phyloP scores from a whole-genome alignment of 2,888 invertebrate genomes.

The Catocala sponsa region DNA sequence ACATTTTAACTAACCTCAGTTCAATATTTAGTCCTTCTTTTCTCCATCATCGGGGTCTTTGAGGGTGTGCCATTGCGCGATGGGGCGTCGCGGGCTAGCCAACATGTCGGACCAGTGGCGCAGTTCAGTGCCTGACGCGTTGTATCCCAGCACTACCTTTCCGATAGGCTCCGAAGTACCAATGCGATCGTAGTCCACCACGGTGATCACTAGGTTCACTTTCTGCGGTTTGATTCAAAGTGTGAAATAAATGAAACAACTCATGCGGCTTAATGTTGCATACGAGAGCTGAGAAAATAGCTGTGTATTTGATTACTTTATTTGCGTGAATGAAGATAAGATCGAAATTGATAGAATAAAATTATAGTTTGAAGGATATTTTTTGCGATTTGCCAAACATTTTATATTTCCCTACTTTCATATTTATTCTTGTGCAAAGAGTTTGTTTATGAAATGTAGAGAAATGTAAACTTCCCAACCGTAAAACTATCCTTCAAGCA shows the following conservation, averaged over 20 bases:
- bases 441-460: too few species aligned
- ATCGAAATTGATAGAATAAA: neutral
- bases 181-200: constrained; percentile 99
- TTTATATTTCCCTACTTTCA: too few species aligned
- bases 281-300: constrained; percentile 3
- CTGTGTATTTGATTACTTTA: constrained; percentile 6
- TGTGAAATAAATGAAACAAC: constrained; percentile 5
- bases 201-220: constrained; percentile 99
- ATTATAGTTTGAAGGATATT: too few species aligned
- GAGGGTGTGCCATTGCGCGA: constrained; percentile 99
- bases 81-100: constrained; percentile 99
- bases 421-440: too few species aligned
- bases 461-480: too few species aligned
- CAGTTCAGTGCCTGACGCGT: constrained; percentile 98
- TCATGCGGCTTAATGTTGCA: neutral
- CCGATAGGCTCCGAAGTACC: constrained; percentile 99
- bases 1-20: constrained; percentile 52
- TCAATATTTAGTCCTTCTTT: constrained; percentile 91
- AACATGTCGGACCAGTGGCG: constrained; percentile 99
- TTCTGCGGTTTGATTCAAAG: constrained; percentile 91
- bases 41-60: constrained; percentile 98
- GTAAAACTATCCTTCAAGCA: too few species aligned
- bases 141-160: constrained; percentile 98
- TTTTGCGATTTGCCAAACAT: too few species aligned
- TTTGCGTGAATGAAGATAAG: constrained; percentile 6